Evolutionary conservation across 2,797 vertebrate genomes (phyloP), one percentile per base, ranked within the genome.

Genomic region (Takifugu rubripes): DNA sequence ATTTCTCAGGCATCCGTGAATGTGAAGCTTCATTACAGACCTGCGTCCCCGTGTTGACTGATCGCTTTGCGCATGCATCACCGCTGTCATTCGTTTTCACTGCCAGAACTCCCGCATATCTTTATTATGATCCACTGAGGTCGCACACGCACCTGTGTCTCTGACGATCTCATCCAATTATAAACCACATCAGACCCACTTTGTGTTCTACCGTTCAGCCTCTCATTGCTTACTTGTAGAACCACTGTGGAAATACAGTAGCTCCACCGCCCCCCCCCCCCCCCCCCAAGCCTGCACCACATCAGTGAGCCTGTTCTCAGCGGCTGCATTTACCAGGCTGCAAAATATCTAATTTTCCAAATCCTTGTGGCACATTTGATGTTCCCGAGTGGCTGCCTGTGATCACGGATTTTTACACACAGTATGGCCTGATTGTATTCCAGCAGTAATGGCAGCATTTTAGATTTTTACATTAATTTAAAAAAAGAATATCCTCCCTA

Each of bases 331-430:
- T 59, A 69, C 9, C 59, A 66, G 66, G 64, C 46, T 16, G 29
- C 68, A 66, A 73, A 78, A 69, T 8, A 79, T 75, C 65, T 65
- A 26, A 71, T 79, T 81, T 78, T 61, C 62, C 64, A 47, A 52
- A 52, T 80, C 61, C 25, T 61, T 68, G 74, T 26, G 75, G 75
- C 53, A 70, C 59, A 70, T 87, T 77, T 84, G 72, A 84, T 74
- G 67, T 75, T 69, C 54, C 24, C 56, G 45, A 69, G 65, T 57
- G 64, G 62, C 52, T 40, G 36, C 51, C 42, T 56, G 36, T 53
- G 55, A 55, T 74, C 45, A 61, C 67, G 49, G 52, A 29, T 29
- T 29, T 29, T 29, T 29, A 29, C 2, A 21, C 26, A 3, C 26
- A 27, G 3, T 27, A 7, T 24, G 52, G 48, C 49, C 58, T 59